Base-by-base conservation (phyloP, 2,888 invertebrate genomes). In the Meiosimyza decipiens region DNA sequence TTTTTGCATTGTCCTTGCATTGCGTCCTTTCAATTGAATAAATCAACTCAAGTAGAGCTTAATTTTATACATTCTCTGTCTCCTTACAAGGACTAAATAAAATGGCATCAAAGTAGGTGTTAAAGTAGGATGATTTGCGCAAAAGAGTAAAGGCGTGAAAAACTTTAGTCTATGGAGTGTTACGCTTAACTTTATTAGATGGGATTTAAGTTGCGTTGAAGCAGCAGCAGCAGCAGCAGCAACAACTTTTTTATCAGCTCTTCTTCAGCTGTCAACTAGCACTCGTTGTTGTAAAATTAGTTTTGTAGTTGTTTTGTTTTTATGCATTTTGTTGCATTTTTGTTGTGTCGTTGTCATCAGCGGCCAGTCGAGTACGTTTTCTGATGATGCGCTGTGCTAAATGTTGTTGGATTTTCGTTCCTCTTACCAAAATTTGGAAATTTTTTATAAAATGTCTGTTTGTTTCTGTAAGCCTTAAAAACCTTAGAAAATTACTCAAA, bases 161-260 rank as follows among this genome's bases (percentile, higher is more conserved):
- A 55, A 55, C 16, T 22, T 55, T 55, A 13, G 22, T 55, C 55
- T 22, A 55, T 55, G 16, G 55, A 22, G 55, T 55, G 55, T 55
- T 55, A 22, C 16, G 55, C 55, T 55, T 55, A 55, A 55, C 22
- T 55, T 55, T 55, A 55, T 55, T 55, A 55, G 55, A 55, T 55
- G 18, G 55, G 55, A 55, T 55, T 55, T 22, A 55, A 55, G 55
- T 55, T 16, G 55, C 55, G 22, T 55, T 55, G 18, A 55, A 55
- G 55, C 22, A n/a, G 55, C 18, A n/a, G 55, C 55, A 16, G n/a
- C 16, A 18, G 11, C 55, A 54, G 18, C 54, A 16, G 12, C n/a
- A 16, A 16, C 54, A 54, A 54, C 54, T 54, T 16, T 15, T 22
- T 54, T 22, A 55, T 22, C 22, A 12, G n/a, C 22, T n/a, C 55